These are phyloP conservation scores for Phyllostomus hastatus DNA, from an alignment of 2,113 vertebrate species.

Conservation along the genomic window DNA sequence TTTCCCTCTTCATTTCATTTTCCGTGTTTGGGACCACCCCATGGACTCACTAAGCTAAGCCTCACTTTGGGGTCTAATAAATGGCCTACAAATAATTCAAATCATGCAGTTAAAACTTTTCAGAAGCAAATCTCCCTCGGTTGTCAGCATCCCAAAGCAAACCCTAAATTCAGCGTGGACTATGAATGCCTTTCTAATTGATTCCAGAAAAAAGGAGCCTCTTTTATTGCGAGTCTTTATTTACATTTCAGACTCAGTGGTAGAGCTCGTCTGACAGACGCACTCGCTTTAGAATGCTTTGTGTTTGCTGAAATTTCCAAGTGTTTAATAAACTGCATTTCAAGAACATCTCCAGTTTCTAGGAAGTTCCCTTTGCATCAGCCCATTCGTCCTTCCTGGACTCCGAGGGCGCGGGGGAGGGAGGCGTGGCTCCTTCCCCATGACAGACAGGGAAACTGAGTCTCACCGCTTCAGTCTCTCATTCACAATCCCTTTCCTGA, in stretches of 20 bases:
- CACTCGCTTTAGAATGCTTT: background rate
- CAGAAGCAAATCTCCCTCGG: background rate
- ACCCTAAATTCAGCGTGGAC: conserved; percentile 8
- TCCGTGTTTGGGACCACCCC: background rate
- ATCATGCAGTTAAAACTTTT: conserved; percentile 44
- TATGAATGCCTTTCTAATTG: conserved; percentile 38
- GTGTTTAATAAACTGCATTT: background rate
- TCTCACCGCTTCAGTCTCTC: no score
- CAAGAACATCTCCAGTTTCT: background rate
- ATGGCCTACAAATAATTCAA: conserved; percentile 14
- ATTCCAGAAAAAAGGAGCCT: background rate
- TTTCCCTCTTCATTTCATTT: background rate
- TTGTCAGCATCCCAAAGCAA: conserved; percentile 3
- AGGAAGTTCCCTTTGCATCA: background rate
- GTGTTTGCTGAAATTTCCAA: background rate
- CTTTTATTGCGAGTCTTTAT: background rate
- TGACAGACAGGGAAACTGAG: background rate
- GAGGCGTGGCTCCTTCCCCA: background rate
- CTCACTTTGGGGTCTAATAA: background rate
- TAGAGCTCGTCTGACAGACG: background rate
- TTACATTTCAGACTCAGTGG: background rate
- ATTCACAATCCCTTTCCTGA: background rate
- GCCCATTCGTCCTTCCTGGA: background rate
- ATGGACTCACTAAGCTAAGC: background rate
- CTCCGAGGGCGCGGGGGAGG: background rate